These are phyloP conservation scores for Danaus plexippus DNA, from an alignment of 1,140 invertebrate genomes.

Conservation along the genomic window DNA sequence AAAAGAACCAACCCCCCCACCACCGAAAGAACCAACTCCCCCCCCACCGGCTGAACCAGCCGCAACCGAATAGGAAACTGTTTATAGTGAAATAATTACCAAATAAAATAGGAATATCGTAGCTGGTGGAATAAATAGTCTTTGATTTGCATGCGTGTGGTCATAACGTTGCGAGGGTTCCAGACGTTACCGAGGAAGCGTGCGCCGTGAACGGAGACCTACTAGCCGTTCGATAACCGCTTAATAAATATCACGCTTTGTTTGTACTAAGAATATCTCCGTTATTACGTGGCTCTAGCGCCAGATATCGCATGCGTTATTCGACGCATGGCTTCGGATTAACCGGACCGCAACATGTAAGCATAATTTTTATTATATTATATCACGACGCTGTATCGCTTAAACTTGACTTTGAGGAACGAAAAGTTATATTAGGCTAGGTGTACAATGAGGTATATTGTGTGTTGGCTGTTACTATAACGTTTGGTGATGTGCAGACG, in stretches of 20 bases:
- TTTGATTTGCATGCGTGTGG: constrained; percentile 37
- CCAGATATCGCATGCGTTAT: constrained; percentile 1
- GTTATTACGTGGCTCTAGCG: too few species aligned
- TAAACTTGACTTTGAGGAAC: constrained; percentile 33
- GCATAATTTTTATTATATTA: constrained; percentile 42
- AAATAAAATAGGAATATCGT: constrained; percentile 31
- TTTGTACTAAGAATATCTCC: too few species aligned
- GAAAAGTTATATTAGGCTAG: background rate
- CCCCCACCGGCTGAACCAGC: constrained; percentile 30
- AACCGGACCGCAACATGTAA: constrained; percentile 61
- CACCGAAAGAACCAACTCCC: constrained; percentile 26
- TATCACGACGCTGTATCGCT: too few species aligned
- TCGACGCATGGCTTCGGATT: constrained; percentile 65
- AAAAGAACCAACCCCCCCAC: constrained; percentile 24
- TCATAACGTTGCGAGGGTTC: constrained; percentile 12
- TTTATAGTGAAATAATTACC: background rate
- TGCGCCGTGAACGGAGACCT: background rate
- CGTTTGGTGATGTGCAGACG: constrained; percentile 78
- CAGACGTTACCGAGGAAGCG: background rate
- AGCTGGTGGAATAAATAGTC: constrained; percentile 59
- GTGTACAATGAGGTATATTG: background rate
- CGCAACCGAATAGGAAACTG: constrained; percentile 13
- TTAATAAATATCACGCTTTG: too few species aligned
- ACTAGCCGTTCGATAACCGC: too few species aligned
- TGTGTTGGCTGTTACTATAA: constrained; percentile 7